phyloP scores from a whole-genome alignment of 2,113 vertebrate genomes.

The Syrrhaptes paradoxus region DNA sequence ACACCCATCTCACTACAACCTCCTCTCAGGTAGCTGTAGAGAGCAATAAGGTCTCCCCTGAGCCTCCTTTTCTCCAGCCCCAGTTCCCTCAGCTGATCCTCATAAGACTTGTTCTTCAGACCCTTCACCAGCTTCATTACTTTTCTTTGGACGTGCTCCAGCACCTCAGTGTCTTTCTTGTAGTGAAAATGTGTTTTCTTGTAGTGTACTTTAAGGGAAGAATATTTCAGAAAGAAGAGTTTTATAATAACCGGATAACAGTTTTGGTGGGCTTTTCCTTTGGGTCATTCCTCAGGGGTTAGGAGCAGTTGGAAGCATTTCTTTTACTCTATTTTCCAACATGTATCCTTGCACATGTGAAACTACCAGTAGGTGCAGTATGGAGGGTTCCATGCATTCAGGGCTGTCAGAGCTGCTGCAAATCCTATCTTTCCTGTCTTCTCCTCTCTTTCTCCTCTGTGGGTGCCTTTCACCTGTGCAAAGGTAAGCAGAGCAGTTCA shows the following conservation, averaged over 20 bases:
- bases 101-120: background rate
- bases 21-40: background rate
- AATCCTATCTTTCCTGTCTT: background rate
- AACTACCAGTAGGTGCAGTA: background rate
- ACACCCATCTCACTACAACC: rapidly evolving
- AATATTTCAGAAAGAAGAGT: background rate
- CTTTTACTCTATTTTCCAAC: background rate
- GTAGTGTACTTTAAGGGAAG: background rate
- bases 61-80: background rate
- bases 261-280: background rate
- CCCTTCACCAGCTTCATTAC: rapidly evolving
- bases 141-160: rapidly evolving
- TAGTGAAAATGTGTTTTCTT: background rate
- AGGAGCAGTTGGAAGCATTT: background rate
- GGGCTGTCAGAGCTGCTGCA: background rate
- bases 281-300: background rate
- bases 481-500: background rate
- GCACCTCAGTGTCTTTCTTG: background rate
- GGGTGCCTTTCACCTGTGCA: background rate
- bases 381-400: background rate
- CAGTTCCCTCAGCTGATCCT: background rate
- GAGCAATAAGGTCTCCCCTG: background rate
- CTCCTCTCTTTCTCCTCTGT: background rate
- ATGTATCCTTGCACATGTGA: background rate
- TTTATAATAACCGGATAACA: background rate